These are phyloP conservation scores for Lacanobia wlatinum DNA, from an alignment of 2,888 invertebrate species.

Conservation along the genomic window DNA sequence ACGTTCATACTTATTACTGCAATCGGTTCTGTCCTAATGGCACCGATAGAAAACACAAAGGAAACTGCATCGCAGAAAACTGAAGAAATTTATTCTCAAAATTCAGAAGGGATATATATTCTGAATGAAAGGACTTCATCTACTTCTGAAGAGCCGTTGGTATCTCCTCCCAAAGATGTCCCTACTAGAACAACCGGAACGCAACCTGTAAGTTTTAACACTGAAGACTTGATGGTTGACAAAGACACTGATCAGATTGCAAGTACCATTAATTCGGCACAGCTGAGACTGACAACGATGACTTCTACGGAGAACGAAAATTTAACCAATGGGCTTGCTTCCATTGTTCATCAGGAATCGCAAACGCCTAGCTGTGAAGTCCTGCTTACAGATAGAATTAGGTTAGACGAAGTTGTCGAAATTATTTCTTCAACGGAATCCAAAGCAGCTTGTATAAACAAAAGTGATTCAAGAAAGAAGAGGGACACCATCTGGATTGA, in stretches of 20 bases:
- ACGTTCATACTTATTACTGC: conserved; percentile 28
- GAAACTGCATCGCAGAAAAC: background rate
- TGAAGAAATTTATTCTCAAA: background rate
- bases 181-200: background rate
- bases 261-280: background rate
- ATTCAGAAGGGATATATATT: background rate
- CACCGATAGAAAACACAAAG: conserved; percentile 19
- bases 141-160: background rate
- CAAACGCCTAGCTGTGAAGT: background rate
- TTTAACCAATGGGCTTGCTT: background rate
- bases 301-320: background rate
- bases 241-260: background rate
- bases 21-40: conserved; percentile 23
- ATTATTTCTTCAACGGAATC: background rate
- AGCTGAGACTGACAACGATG: too few species aligned
- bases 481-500: conserved; percentile 54
- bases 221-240: background rate
- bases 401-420: background rate
- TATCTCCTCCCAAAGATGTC: background rate
- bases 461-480: conserved; percentile 45
- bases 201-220: background rate
- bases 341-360: background rate
- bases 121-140: background rate
- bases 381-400: background rate
- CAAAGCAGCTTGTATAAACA: background rate